These are phyloP conservation scores for Dorcus hopei DNA, from an alignment of 2,888 invertebrate genomes.

Conservation along the genomic window DNA sequence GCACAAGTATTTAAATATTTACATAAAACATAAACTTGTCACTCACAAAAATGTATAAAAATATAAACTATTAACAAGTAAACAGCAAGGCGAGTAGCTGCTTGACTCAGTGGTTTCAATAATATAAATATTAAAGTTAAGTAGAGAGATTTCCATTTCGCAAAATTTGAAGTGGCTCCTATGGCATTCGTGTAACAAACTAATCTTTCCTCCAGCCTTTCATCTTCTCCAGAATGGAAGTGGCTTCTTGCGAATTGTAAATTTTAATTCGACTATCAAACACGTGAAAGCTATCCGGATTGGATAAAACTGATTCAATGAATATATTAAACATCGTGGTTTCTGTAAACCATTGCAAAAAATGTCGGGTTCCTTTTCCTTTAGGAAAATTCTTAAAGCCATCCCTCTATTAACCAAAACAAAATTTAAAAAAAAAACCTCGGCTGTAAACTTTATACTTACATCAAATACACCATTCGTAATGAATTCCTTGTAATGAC, in stretches of 20 bases:
- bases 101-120: too few relatives aligned
- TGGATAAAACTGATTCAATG: conserved; percentile 51
- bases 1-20: too few relatives aligned
- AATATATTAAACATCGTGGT: conserved; percentile 83
- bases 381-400: conserved; percentile 59
- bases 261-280: conserved; percentile 45
- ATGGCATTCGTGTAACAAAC: too few relatives aligned
- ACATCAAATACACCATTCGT: conserved; percentile 49
- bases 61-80: too few relatives aligned
- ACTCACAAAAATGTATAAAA: too few relatives aligned
- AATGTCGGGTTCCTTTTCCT: conserved; percentile 66
- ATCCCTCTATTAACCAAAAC: conserved; percentile 62
- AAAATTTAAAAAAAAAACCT: conserved; percentile 3
- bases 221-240: conserved; percentile 41
- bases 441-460: conserved; percentile 16
- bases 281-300: conserved; percentile 39
- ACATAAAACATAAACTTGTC: too few relatives aligned
- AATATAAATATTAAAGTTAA: too few relatives aligned
- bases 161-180: too few relatives aligned
- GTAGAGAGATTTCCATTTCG: too few relatives aligned
- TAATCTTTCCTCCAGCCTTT: conserved; percentile 37
- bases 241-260: conserved; percentile 42
- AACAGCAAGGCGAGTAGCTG: too few relatives aligned
- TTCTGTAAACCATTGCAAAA: conserved; percentile 84
- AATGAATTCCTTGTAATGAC: conserved; percentile 64